Conservation (phyloP, 2,888 invertebrate species). For the Agriotes lineatus region DNA sequence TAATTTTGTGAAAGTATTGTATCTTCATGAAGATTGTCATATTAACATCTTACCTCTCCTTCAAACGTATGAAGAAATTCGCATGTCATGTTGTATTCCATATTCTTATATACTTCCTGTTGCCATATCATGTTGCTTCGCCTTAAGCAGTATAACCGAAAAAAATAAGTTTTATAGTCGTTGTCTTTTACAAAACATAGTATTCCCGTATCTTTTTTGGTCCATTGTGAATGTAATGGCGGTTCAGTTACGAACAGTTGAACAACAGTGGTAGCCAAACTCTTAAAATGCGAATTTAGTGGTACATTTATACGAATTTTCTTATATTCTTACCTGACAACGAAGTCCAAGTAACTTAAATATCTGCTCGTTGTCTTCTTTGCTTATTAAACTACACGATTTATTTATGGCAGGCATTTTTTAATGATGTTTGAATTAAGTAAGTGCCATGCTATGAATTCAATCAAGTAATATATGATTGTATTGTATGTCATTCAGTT, state of each 20-base stretch:
- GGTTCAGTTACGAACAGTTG: constrained; percentile 90
- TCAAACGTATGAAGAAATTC: constrained; percentile 93
- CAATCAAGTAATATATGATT: too few species aligned
- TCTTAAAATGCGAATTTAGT: constrained; percentile 67
- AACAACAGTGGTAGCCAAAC: constrained; percentile 85
- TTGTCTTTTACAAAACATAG: constrained; percentile 94
- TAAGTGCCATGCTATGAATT: too few species aligned
- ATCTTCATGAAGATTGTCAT: too few species aligned
- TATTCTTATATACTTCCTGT: constrained; percentile 93
- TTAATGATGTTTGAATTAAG: too few species aligned
- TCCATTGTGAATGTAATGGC: constrained; percentile 87
- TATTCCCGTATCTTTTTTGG: constrained; percentile 87
- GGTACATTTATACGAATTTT: constrained; percentile 42
- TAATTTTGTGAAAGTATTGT: too few species aligned
- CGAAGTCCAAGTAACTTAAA: constrained; percentile 85
- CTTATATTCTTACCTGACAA: constrained; percentile 88
- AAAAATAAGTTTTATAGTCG: constrained; percentile 88
- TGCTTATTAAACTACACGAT: constrained; percentile 76
- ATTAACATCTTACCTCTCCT: constrained; percentile 78
- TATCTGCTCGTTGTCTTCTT: constrained; percentile 88
- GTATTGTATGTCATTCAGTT: too few species aligned
- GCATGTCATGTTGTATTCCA: constrained; percentile 85
- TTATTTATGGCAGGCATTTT: constrained; percentile 71
- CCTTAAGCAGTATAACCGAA: constrained; percentile 88
- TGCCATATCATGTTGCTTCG: constrained; percentile 88